Evolutionary conservation across 2,888 invertebrate genomes (phyloP).

Genomic region (Malacosoma neustria): DNA sequence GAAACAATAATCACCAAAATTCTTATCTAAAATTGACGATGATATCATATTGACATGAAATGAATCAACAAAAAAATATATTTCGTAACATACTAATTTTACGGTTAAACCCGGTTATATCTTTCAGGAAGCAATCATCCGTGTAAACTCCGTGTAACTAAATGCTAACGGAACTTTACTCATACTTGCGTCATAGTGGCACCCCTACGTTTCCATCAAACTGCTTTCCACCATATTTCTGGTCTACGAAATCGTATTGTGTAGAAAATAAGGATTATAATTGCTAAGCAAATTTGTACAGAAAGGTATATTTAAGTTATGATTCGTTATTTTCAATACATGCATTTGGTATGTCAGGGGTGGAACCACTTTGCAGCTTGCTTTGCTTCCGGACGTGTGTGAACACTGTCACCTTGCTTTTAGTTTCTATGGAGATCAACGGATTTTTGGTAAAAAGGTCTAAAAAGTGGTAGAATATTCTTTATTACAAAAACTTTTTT

Average conservation of each 20-base stretch:
- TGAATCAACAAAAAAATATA: slow-evolving; percentile 4
- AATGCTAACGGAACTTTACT: slow-evolving; percentile 44
- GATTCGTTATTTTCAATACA: slow-evolving; percentile 16
- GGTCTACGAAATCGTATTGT: slow-evolving; percentile 1
- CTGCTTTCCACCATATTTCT: neutral
- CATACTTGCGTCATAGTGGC: slow-evolving; percentile 39
- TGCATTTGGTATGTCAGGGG: slow-evolving; percentile 17
- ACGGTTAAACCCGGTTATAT: slow-evolving; percentile 13
- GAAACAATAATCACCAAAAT: no score
- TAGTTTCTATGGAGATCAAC: slow-evolving; percentile 50
- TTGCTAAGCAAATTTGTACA: slow-evolving; percentile 5
- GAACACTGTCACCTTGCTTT: slow-evolving; percentile 53
- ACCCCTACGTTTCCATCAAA: slow-evolving; percentile 17
- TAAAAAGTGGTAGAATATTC: no score
- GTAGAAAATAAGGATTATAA: slow-evolving; percentile 10
- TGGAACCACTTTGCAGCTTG: slow-evolving; percentile 57
- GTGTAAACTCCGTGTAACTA: slow-evolving; percentile 30
- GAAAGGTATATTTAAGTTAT: slow-evolving; percentile 1
- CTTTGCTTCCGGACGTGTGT: slow-evolving; percentile 52
- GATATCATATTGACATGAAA: slow-evolving; percentile 4
- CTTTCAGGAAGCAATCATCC: slow-evolving; percentile 32
- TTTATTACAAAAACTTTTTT: no score
- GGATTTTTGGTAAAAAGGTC: slow-evolving; percentile 20
- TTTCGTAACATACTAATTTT: slow-evolving; percentile 3
- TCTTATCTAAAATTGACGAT: no score